These are phyloP conservation scores for Julus scandinavius DNA, from an alignment of 2,888 invertebrate species.

Conservation along the genomic window DNA sequence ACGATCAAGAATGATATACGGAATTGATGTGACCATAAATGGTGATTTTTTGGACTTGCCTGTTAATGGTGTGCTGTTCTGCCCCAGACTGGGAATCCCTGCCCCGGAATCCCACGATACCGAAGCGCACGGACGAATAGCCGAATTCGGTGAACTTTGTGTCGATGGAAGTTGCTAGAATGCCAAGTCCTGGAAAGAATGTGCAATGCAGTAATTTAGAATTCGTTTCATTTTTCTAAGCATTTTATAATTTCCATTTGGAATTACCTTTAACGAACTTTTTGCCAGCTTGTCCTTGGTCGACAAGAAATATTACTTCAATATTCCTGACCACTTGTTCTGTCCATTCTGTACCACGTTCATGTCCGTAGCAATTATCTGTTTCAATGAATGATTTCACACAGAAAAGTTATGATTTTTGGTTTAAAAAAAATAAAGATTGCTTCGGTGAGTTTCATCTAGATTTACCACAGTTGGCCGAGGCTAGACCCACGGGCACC, in stretches of 20 bases:
- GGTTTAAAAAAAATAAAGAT: background rate
- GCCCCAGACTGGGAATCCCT: background rate
- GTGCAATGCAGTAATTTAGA: background rate
- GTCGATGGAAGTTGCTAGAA: conserved; percentile 16
- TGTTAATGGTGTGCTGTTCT: background rate
- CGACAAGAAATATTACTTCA: conserved; percentile 45
- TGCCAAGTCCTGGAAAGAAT: conserved; percentile 1
- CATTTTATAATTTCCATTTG: background rate
- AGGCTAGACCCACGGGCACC: background rate
- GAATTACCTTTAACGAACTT: background rate
- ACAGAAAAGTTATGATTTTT: background rate
- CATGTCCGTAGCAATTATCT: background rate
- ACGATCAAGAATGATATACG: background rate
- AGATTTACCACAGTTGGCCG: background rate
- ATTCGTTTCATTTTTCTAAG: background rate
- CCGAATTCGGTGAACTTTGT: conserved; percentile 45
- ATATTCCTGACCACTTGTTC: background rate
- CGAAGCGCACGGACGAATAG: conserved; percentile 15
- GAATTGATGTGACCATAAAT: background rate
- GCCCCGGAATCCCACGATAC: conserved; percentile 47
- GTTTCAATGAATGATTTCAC: background rate
- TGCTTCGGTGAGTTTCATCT: background rate
- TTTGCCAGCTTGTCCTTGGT: background rate
- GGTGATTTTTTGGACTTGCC: background rate
- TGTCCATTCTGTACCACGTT: conserved; percentile 15